Evolutionary conservation across 2,888 invertebrate genomes (phyloP).

Genomic region (Tachystola acroxantha): DNA sequence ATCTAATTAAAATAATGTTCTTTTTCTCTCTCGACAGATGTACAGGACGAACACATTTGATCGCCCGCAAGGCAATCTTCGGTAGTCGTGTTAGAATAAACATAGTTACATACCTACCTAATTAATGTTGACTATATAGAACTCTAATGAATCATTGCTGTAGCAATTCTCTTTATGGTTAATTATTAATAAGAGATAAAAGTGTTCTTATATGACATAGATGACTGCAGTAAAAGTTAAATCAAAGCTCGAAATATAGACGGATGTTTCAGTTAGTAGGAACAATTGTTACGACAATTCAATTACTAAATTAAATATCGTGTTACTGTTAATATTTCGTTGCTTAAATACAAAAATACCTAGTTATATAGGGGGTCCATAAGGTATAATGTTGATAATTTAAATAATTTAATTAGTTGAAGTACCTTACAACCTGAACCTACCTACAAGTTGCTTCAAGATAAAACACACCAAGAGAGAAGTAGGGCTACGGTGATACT

Average conservation of each 20-base stretch:
- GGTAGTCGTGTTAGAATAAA: conserved; percentile 24
- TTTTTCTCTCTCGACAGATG: conserved; percentile 82
- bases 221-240: conserved; percentile 31
- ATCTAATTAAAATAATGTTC: conserved; percentile 59
- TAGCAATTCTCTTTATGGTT: conserved; percentile 35
- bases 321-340: too few species aligned
- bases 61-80: conserved; percentile 52
- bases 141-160: conserved; percentile 18
- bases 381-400: background rate
- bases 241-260: conserved; percentile 18
- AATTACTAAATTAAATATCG: background rate
- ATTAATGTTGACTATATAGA: conserved; percentile 30
- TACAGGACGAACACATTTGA: conserved; percentile 86
- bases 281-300: background rate
- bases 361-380: background rate
- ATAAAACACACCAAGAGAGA: too few species aligned
- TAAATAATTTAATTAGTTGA: too few species aligned
- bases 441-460: background rate
- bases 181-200: conserved; percentile 55
- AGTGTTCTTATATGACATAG: conserved; percentile 68
- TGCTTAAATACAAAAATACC: too few species aligned
- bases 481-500: too few species aligned
- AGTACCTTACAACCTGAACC: too few species aligned
- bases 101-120: conserved; percentile 21
- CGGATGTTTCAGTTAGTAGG: conserved; percentile 11